Conservation (phyloP, 2,797 vertebrate genomes). For the Sternotherus odoratus region DNA sequence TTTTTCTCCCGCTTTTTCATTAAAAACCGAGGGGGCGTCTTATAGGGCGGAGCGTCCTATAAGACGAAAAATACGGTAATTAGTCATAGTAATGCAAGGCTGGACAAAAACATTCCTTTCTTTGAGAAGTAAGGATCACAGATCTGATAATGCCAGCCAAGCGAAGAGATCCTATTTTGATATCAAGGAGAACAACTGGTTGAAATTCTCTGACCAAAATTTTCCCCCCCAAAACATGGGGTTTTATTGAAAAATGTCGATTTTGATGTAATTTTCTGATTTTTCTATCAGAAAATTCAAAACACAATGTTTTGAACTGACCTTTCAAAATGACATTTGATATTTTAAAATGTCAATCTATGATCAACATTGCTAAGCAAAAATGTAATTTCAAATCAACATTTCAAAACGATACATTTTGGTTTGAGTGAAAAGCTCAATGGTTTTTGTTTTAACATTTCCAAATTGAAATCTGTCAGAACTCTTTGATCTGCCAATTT, state of each 20-base stretch:
- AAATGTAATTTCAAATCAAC: not conserved
- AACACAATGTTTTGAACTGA: not conserved
- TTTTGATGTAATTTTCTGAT: not conserved
- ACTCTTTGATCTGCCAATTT: not conserved
- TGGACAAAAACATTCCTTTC: not conserved
- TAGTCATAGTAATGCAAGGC: not conserved
- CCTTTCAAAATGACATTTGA: not conserved
- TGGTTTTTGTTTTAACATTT: not conserved
- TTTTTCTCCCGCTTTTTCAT: too few relatives aligned
- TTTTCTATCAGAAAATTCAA: not conserved
- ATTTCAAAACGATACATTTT: not conserved
- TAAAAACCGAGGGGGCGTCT: too few relatives aligned
- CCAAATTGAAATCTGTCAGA: not conserved
- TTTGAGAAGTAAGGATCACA: not conserved
- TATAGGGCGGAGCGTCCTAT: too few relatives aligned
- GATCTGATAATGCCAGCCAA: not conserved
- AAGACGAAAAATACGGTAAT: too few relatives aligned
- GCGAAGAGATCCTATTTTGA: not conserved
- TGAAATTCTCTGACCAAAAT: not conserved
- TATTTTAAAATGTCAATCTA: not conserved
- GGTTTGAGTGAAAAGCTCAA: not conserved
- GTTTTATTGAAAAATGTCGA: not conserved
- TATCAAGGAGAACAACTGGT: not conserved
- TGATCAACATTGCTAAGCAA: not conserved
- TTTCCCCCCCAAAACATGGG: not conserved